Evolutionary conservation across 2,113 vertebrate species (phyloP), one percentile per base, ranked within the genome.

Genomic region (Dolichallabes microphthalmus): DNA sequence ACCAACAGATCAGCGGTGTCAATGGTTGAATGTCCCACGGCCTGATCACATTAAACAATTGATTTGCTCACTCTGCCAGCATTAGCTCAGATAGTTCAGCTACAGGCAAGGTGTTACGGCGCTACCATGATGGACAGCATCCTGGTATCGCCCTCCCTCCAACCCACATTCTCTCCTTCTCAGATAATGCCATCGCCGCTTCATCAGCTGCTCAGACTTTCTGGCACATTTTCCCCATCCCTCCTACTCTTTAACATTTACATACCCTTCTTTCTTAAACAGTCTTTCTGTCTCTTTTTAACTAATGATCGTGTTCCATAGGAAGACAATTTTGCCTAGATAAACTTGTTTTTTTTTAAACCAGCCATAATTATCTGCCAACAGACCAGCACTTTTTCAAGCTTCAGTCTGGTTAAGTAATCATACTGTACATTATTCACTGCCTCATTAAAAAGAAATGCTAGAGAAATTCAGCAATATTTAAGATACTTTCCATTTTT

Each of bases 31-130:
- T 69, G 35, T 74, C 68, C 30, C 9, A 14, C 32, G 12, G 68
- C 81, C 12, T 12, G 2, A 74, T 73, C 82, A 7, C 68, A 61
- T 60, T 11, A n/a, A 82, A 58, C 55, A 13, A 82, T 82, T 32
- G 19, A 12, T 73, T 82, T 27, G 25, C 30, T 74, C 30, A 45
- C 82, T 82, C 81, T 9, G 30, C 39, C 20, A 69, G 25, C 79
- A 81, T 81, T 55, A 82, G 63, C 10, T 2, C 9, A 8, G 7
- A 45, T 45, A 8, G 53, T 71, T 68, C n/a, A 71, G 30, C 20
- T 55, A 55, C 27, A 12, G 15, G 25, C 27, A 55, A 4, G 30
- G 45, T 52, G 20, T 71, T 82, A 53, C 35, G 30, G 15, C 4
- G 2, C 64, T 53, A 35, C 13, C 57, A 20, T 71, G 52, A 82